Evolutionary conservation across 2,113 vertebrate genomes (phyloP).

Genomic region (Eupsittula cactorum): DNA sequence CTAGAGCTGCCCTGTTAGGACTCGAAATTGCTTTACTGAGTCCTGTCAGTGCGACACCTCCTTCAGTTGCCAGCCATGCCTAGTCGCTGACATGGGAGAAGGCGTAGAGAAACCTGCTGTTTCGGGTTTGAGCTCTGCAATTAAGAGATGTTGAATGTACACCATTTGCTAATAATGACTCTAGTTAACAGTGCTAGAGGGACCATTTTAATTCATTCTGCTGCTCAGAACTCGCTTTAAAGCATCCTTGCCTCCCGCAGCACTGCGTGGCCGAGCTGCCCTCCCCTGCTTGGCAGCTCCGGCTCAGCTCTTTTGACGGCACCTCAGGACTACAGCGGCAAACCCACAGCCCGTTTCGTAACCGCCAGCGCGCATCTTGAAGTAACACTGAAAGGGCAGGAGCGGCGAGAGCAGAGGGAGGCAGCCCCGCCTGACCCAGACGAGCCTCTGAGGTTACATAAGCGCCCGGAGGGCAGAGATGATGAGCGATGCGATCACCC

Average conservation of each 20-base stretch:
- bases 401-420: not conserved
- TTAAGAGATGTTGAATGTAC: not conserved
- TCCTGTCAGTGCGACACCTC: accelerated
- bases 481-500: not conserved
- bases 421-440: not conserved
- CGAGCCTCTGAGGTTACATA: not conserved
- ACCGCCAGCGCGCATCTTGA: not conserved
- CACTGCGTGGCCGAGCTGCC: not conserved
- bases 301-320: accelerated
- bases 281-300: not conserved
- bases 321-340: not conserved
- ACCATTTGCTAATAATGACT: not conserved
- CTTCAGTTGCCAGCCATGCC: accelerated
- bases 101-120: not conserved
- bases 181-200: not conserved
- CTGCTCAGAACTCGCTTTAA: not conserved
- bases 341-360: not conserved
- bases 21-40: accelerated
- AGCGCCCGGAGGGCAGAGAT: not conserved
- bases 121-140: not conserved
- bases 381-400: not conserved
- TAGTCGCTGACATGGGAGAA: accelerated
- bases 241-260: not conserved
- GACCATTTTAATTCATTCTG: not conserved
- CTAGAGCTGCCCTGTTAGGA: not conserved